Evolutionary conservation across 2,888 invertebrate genomes (phyloP).

Genomic region (Antheraea yamamai): DNA sequence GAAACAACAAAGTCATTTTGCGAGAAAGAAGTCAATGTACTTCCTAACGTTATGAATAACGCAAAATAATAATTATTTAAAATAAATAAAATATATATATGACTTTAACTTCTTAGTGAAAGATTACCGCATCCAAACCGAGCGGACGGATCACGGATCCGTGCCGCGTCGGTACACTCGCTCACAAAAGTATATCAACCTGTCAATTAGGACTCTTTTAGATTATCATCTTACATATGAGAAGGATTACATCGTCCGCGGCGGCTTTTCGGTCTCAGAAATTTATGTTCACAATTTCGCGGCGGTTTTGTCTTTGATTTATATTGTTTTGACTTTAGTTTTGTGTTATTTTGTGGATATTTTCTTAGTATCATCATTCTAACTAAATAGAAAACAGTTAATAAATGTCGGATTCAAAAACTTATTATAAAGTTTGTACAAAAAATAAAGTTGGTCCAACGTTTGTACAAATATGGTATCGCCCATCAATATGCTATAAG

Average conservation of each 20-base stretch:
- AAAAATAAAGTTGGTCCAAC: too few relatives aligned
- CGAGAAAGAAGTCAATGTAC: too few relatives aligned
- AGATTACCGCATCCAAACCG: constrained; percentile 27
- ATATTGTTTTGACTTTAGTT: constrained; percentile 17
- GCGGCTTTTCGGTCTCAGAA: constrained; percentile 8
- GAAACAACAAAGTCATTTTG: too few relatives aligned
- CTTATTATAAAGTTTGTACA: too few relatives aligned
- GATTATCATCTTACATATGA: constrained; percentile 57
- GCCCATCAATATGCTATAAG: too few relatives aligned
- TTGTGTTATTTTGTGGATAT: neutral
- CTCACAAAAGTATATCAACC: constrained; percentile 56
- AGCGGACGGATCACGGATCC: constrained; percentile 22
- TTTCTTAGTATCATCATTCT: neutral
- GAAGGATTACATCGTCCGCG: constrained; percentile 25
- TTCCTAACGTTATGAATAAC: too few relatives aligned
- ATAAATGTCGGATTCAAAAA: too few relatives aligned
- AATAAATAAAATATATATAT: neutral
- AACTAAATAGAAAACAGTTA: too few relatives aligned
- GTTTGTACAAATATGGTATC: too few relatives aligned
- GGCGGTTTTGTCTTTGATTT: constrained; percentile 19
- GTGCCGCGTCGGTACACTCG: constrained; percentile 36
- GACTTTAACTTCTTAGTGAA: neutral
- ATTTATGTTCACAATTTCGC: constrained; percentile 22
- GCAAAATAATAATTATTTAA: too few relatives aligned
- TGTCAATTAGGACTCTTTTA: constrained; percentile 63